Conservation (phyloP, 2,888 invertebrate genomes). For the Nemotelus nigrinus region DNA sequence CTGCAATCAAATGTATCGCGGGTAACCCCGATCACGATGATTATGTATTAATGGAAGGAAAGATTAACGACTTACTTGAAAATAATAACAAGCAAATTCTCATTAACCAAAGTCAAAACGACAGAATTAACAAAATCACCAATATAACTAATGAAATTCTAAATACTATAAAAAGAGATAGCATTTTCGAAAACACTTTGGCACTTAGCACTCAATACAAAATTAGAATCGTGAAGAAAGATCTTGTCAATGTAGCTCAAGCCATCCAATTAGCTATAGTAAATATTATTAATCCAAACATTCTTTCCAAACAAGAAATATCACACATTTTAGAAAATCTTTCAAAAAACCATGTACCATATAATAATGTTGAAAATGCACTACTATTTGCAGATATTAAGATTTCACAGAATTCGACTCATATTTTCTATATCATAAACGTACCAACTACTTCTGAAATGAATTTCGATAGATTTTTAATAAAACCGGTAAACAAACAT, state of each 20-base stretch:
- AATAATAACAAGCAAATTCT: background rate
- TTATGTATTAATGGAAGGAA: too few relatives aligned
- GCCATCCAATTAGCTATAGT: background rate
- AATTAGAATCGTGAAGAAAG: background rate
- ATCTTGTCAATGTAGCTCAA: background rate
- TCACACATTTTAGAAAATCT: conserved; percentile 11
- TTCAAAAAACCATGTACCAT: conserved; percentile 22
- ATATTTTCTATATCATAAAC: conserved; percentile 36
- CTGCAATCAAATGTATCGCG: background rate
- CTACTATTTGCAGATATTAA: conserved; percentile 21
- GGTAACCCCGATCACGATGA: too few relatives aligned
- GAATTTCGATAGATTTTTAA: conserved; percentile 16
- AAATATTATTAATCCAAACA: conserved; percentile 1
- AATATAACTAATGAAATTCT: background rate
- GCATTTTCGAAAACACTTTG: background rate
- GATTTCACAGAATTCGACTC: conserved; percentile 15
- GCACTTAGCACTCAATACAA: conserved; percentile 13
- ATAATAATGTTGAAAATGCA: conserved; percentile 28
- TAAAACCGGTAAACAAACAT: conserved; percentile 30
- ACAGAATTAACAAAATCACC: background rate
- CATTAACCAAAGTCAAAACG: background rate
- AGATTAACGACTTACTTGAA: background rate
- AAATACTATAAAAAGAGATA: background rate
- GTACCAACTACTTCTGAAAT: conserved; percentile 26
- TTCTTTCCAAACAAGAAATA: conserved; percentile 34